Conservation (phyloP, 1,140 invertebrate species). For the Drosophila littoralis region DNA sequence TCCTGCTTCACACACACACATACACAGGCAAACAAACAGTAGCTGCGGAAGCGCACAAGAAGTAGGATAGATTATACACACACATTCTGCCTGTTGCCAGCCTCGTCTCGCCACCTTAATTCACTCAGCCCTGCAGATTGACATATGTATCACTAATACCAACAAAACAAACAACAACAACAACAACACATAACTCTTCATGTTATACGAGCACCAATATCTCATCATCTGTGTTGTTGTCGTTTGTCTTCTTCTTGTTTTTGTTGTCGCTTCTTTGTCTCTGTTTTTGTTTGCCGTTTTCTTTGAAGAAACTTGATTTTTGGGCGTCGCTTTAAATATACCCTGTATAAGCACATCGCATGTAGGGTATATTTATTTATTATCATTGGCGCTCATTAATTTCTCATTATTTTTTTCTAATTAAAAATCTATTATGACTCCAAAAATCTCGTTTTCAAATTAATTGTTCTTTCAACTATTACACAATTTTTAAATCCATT, state of each 20-base stretch:
- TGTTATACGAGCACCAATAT: conserved; percentile 27
- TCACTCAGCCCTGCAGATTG: conserved; percentile 4
- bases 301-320: conserved; percentile 61
- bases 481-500: too few species aligned
- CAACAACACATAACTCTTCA: conserved; percentile 4
- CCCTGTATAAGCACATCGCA: not conserved
- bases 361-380: not conserved
- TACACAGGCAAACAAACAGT: not conserved
- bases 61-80: conserved; percentile 10
- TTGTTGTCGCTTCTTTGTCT: conserved; percentile 18
- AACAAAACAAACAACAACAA: conserved; percentile 4
- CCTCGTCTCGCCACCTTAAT: not conserved
- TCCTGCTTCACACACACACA: not conserved
- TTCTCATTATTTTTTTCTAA: not conserved
- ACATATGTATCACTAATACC: conserved; percentile 28
- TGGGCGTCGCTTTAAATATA: conserved; percentile 16
- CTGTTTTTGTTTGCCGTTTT: conserved; percentile 36
- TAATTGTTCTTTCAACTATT: too few species aligned
- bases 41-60: conserved; percentile 13
- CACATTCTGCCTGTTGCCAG: conserved; percentile 25
- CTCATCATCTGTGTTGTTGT: conserved; percentile 35
- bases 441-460: too few species aligned
- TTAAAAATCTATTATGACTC: conserved; percentile 1
- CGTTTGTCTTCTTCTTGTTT: not conserved
- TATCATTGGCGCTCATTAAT: not conserved